Percentiles rank a stretch among this genome's conserved stretches.
Evolutionary conservation across 53 echinoderm and acorn worm species (phyloP).

Genomic region (Paracentrotus lividus): DNA sequence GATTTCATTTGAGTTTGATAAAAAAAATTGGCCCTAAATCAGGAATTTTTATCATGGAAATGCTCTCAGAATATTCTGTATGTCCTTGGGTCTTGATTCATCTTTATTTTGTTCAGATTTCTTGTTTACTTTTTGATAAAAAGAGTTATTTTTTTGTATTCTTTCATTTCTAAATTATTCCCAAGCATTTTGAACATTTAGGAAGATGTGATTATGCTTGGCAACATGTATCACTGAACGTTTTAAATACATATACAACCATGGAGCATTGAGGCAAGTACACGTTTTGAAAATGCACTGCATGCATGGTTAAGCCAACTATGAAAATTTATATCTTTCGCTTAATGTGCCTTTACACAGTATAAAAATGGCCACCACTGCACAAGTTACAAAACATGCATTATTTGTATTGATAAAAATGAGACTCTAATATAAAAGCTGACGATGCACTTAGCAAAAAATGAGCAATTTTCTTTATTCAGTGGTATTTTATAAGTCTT

Average conservation of each 20-base stretch:
- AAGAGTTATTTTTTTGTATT: slow-evolving; percentile 31
- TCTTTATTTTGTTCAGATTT: not conserved
- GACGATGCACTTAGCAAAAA: too few relatives aligned
- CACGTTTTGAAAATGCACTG: not conserved
- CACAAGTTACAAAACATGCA: not conserved
- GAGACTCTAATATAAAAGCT: not conserved
- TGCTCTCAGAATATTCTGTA: not conserved
- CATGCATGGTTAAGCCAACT: not conserved
- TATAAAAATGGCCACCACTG: too few relatives aligned
- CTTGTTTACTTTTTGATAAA: not conserved
- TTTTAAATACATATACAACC: not conserved
- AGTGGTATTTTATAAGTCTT: too few relatives aligned
- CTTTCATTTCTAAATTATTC: slow-evolving; percentile 24
- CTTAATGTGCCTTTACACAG: not conserved
- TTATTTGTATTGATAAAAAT: not conserved
- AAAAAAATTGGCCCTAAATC: not conserved
- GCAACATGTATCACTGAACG: not conserved
- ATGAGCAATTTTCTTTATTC: too few relatives aligned
- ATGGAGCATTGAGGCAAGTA: not conserved
- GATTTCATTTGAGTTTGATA: too few relatives aligned
- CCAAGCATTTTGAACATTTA: not conserved
- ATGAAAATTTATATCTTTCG: not conserved
- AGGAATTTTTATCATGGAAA: not conserved
- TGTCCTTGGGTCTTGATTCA: not conserved
- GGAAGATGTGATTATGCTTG: not conserved